A percentile compares a stretch with the other conserved stretches of the same genome.
These are phyloP conservation scores for Zaprionus tsacasi DNA, from an alignment of 1,140 invertebrate species.

Conservation along the genomic window DNA sequence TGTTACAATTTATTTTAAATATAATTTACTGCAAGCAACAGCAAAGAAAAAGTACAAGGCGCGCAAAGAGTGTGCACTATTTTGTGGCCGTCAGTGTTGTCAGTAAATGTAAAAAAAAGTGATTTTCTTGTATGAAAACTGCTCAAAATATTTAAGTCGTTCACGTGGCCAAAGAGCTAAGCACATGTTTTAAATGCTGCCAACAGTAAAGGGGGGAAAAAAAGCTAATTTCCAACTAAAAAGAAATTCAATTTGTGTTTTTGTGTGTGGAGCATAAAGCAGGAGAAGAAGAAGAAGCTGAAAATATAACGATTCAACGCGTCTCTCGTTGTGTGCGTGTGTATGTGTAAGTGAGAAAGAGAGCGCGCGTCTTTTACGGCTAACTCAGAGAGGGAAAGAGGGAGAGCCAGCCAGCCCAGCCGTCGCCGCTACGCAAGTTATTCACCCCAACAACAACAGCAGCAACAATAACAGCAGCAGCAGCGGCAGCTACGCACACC, in stretches of 20 bases:
- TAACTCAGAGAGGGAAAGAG: constrained; percentile 51
- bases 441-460: constrained; percentile 76
- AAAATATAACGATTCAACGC: constrained; percentile 56
- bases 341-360: constrained; percentile 37
- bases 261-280: constrained; percentile 45
- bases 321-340: constrained; percentile 31
- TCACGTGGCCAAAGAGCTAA: constrained; percentile 50
- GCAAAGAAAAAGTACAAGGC: constrained; percentile 12
- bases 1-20: constrained; percentile 28
- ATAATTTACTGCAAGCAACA: constrained; percentile 20
- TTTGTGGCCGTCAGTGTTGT: constrained; percentile 36
- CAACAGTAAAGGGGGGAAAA: constrained; percentile 19
- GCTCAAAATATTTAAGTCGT: constrained; percentile 38
- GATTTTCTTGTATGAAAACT: constrained; percentile 50
- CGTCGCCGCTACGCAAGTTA: constrained; percentile 77
- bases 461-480: constrained; percentile 36
- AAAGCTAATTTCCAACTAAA: constrained; percentile 63
- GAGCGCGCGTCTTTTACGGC: constrained; percentile 30
- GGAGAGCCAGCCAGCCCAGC: constrained; percentile 65
- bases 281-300: constrained; percentile 27
- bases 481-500: constrained; percentile 38
- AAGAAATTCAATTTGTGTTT: constrained; percentile 68
- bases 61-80: constrained; percentile 33
- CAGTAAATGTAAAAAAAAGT: constrained; percentile 21
- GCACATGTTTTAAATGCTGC: constrained; percentile 54